Base-by-base conservation (phyloP, 2,113 vertebrate species). In the Cnemophilus loriae region DNA sequence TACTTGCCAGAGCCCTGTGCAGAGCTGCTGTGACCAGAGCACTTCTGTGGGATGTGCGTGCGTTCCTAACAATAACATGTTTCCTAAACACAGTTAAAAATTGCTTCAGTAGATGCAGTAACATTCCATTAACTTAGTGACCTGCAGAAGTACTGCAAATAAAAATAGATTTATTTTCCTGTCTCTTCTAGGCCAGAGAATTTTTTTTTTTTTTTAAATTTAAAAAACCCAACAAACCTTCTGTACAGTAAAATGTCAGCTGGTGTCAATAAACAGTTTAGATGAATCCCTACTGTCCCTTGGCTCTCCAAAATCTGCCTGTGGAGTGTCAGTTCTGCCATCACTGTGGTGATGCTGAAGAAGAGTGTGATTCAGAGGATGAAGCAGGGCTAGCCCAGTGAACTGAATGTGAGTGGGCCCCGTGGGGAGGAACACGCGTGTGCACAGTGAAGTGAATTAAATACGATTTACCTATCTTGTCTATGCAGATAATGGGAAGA, bases 111-210 rank as follows among this genome's bases (percentile, higher is more conserved):
- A 71, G 81, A 78, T 84, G 61, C 37, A 64, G 56, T 76, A 73
- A 91, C 13, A 42, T 85, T 87, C 91, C 91, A 88, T 77, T 94
- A 59, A 68, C 84, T 94, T 83, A 33, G 39, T 91, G 94, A 93
- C 89, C 87, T 70, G 50, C 59, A 76, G 52, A 70, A 90, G 60
- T 26, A 21, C 68, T 77, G 42, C 78, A 76, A 95, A 93, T 83
- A 96, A 93, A 87, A 96, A 49, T 8, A 93, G 87, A 46, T 87
- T 50, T 55, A 11, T 85, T 91, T 85, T 90, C 80, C 77, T 49
- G 33, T 56, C 69, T 82, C 42, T 89, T 74, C 41, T 23, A 73
- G 44, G 65, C 59, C 46, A 73, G 39, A 73, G 53, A 32, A 24
- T 42, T 46, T 44, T 76, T 53, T 55, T 57, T 23, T 73, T 26